These are phyloP conservation scores for Heliconius sara DNA, from an alignment of 2,888 invertebrate species.

Conservation along the genomic window DNA sequence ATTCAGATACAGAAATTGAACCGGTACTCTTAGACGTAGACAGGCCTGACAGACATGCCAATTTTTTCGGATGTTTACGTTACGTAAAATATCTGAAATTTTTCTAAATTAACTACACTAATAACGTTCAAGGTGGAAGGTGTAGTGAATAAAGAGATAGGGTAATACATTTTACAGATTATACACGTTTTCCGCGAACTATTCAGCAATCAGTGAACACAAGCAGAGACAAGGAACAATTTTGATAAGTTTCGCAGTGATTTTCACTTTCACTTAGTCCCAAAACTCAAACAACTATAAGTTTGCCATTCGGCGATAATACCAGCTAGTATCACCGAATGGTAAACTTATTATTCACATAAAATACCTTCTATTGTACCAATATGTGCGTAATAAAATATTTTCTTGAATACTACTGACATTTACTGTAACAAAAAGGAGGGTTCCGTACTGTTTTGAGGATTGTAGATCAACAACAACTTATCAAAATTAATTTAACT, in stretches of 20 bases:
- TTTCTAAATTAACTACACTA: neutral
- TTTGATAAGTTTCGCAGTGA: neutral
- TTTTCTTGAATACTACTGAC: neutral
- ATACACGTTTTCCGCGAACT: neutral
- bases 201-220: conserved; percentile 3
- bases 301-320: too few relatives aligned
- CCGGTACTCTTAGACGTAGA: too few relatives aligned
- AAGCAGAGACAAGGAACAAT: neutral
- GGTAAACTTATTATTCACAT: neutral
- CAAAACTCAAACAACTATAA: neutral
- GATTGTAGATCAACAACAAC: too few relatives aligned
- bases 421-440: neutral
- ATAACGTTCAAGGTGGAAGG: neutral
- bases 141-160: neutral
- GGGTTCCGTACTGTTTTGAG: too few relatives aligned
- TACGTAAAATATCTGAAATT: neutral
- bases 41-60: too few relatives aligned
- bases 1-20: neutral
- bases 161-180: neutral
- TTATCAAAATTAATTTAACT: too few relatives aligned
- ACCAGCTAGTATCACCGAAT: neutral
- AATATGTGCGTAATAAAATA: neutral
- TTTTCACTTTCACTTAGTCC: neutral
- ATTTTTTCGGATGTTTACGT: neutral
- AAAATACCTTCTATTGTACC: neutral